Percentiles rank a stretch among this genome's conserved stretches.
Conservation (phyloP, 2,888 invertebrate species). For the Tanytarsus gracilentus region DNA sequence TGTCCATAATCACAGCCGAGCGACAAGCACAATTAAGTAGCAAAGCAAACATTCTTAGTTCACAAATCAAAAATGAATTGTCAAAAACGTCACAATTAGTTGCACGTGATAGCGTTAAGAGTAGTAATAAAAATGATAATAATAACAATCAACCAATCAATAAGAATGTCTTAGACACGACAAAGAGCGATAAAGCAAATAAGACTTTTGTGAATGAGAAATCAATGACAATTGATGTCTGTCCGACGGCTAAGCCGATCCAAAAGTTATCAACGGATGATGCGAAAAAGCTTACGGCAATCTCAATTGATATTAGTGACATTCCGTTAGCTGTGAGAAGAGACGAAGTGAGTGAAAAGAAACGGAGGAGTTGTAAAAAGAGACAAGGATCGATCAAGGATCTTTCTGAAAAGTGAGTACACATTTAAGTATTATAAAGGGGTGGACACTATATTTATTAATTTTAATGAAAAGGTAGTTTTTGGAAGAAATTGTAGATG, state of each 20-base stretch:
- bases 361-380: slow-evolving; percentile 18
- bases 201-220: slow-evolving; percentile 6
- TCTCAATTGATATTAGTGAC: background rate
- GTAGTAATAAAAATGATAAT: background rate
- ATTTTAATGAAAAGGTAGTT: too few relatives aligned
- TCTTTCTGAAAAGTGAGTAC: slow-evolving; percentile 10
- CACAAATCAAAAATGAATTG: background rate
- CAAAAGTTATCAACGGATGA: background rate
- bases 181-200: background rate
- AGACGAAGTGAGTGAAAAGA: slow-evolving; percentile 3
- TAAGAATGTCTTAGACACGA: background rate
- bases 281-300: background rate
- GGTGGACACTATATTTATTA: too few relatives aligned
- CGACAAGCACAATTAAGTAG: background rate
- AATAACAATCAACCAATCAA: slow-evolving; percentile 6
- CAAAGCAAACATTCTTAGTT: background rate
- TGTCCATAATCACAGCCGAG: background rate
- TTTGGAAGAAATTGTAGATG: too few relatives aligned
- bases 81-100: background rate
- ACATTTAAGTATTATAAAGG: too few relatives aligned
- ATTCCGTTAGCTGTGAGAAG: background rate
- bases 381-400: slow-evolving; percentile 7
- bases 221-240: background rate
- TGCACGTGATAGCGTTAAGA: background rate
- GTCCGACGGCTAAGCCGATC: slow-evolving; percentile 2